A percentile compares a stretch with the other conserved stretches of the same genome.
Evolutionary conservation across 2,113 vertebrate genomes (phyloP).

Genomic region (Anoura caudifer): DNA sequence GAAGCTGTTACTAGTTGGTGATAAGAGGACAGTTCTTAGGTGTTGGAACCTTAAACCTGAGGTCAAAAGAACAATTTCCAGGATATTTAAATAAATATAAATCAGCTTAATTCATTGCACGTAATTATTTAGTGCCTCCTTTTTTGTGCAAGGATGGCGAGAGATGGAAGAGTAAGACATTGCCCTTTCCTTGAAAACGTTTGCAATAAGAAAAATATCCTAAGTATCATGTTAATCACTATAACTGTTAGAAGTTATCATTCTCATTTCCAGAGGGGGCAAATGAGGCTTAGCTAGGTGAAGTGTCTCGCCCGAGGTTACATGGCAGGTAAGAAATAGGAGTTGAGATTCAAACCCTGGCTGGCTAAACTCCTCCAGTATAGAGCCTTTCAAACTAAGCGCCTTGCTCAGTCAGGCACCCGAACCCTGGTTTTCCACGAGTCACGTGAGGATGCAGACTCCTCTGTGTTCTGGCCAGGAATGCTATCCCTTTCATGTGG

Average conservation of each 20-base stretch:
- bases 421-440: background rate
- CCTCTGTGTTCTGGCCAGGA: accelerated
- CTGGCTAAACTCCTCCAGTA: background rate
- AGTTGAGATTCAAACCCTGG: background rate
- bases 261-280: background rate
- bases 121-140: background rate
- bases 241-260: background rate
- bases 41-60: conserved; percentile 20
- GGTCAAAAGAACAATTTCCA: background rate
- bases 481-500: background rate
- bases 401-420: background rate
- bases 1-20: background rate
- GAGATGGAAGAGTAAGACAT: background rate
- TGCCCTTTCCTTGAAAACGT: background rate
- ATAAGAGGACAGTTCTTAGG: background rate
- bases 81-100: background rate
- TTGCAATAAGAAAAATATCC: background rate
- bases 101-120: background rate
- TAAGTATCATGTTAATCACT: background rate
- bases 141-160: background rate
- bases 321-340: background rate
- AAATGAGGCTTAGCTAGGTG: background rate
- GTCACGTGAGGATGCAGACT: background rate
- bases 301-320: background rate
- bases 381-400: background rate